Percentiles rank a stretch among this genome's conserved stretches.
phyloP scores from a whole-genome alignment of 2,797 vertebrate species.

The Myotis myotis region DNA sequence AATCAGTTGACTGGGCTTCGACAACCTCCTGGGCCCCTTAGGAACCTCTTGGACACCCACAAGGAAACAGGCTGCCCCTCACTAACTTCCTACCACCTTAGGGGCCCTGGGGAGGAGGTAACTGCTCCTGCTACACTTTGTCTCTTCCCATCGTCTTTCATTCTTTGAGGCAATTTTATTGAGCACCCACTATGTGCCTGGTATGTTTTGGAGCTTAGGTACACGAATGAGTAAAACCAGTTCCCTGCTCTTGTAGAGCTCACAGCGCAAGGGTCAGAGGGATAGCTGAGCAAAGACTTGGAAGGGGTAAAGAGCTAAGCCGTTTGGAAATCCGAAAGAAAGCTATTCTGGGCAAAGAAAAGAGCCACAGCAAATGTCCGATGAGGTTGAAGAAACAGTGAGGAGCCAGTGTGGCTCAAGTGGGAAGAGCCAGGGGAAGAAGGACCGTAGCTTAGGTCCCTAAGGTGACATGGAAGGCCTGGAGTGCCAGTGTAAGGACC shows the following conservation, averaged over 20 bases:
- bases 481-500: background rate
- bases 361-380: background rate
- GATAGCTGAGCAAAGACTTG: background rate
- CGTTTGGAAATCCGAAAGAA: background rate
- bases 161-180: background rate
- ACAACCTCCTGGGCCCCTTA: background rate
- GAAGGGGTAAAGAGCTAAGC: background rate
- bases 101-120: background rate
- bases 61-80: background rate
- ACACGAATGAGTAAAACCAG: background rate
- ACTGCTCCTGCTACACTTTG: background rate
- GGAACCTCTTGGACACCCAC: background rate
- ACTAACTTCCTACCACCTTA: background rate
- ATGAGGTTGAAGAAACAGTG: background rate
- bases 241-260: background rate
- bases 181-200: background rate
- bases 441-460: background rate
- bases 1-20: background rate
- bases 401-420: background rate
- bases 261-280: fast-evolving
- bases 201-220: background rate
- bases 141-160: background rate
- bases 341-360: background rate
- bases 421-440: background rate
- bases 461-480: background rate